A percentile compares a stretch with the other conserved stretches of the same genome.
Evolutionary conservation across 2,113 vertebrate genomes (phyloP).

Genomic region (Scomber scombrus): DNA sequence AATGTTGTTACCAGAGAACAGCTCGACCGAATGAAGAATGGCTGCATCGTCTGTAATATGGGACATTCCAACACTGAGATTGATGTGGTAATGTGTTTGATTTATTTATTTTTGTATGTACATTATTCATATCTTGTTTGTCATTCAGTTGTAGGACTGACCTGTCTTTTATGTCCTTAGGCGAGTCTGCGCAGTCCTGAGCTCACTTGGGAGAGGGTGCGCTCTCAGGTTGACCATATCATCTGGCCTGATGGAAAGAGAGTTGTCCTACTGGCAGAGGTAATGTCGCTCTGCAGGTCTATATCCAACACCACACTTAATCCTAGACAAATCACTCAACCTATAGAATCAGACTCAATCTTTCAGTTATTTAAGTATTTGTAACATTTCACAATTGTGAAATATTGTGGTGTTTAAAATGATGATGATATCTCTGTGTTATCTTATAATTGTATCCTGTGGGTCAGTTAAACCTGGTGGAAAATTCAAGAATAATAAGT

Average conservation of each 20-base stretch:
- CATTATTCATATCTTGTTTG: background rate
- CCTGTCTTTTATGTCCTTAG: conserved; percentile 76
- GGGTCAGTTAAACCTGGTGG: background rate
- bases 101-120: background rate
- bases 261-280: conserved; percentile 96
- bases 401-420: background rate
- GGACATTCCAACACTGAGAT: conserved; percentile 99
- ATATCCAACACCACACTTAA: background rate
- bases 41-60: conserved; percentile 99
- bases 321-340: background rate
- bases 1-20: conserved; percentile 97
- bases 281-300: conserved; percentile 57
- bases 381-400: background rate
- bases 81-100: conserved; percentile 90
- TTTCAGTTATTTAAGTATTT: background rate
- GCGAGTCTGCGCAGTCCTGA: conserved; percentile 96
- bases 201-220: conserved; percentile 98
- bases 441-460: no score
- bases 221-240: conserved; percentile 97
- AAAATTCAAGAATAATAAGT: background rate
- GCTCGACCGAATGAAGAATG: conserved; percentile 97
- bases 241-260: conserved; percentile 99
- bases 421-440: background rate
- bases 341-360: no score
- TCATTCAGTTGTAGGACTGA: background rate